Conservation (phyloP, 1,140 invertebrate genomes). For the Tribolium castaneum region DNA sequence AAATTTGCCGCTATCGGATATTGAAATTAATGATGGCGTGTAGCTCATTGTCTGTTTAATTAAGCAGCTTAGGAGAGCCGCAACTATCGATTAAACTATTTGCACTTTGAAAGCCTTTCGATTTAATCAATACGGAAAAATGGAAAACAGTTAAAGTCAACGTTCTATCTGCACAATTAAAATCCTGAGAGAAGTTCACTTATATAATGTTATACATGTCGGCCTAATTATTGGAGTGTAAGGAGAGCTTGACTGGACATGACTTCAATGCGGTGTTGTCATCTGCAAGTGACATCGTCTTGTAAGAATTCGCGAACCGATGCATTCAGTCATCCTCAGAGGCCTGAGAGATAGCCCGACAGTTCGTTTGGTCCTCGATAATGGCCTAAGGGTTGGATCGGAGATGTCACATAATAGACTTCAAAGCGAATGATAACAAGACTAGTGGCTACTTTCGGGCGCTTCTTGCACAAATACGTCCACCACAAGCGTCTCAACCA, state of each 20-base stretch:
- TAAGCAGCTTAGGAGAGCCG: slow-evolving; percentile 30
- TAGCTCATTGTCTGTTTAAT: slow-evolving; percentile 34
- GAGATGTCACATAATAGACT: slow-evolving; percentile 28
- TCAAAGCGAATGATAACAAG: slow-evolving; percentile 21
- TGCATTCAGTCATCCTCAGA: slow-evolving; percentile 54
- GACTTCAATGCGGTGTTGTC: slow-evolving; percentile 52
- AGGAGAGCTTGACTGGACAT: slow-evolving; percentile 45
- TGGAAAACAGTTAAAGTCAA: slow-evolving; percentile 40
- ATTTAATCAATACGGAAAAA: slow-evolving; percentile 36
- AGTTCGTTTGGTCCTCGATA: slow-evolving; percentile 45
- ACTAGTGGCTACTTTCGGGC: slow-evolving; percentile 9
- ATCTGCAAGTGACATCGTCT: slow-evolving; percentile 47
- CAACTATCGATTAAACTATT: slow-evolving; percentile 37
- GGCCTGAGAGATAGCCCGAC: slow-evolving; percentile 36
- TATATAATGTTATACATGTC: slow-evolving; percentile 41
- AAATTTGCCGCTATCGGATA: background rate
- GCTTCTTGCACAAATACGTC: background rate
- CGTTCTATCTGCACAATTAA: slow-evolving; percentile 12
- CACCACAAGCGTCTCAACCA: background rate
- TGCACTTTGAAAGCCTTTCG: slow-evolving; percentile 19
- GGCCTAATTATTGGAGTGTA: slow-evolving; percentile 50
- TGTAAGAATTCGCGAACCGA: slow-evolving; percentile 54
- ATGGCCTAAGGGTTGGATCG: slow-evolving; percentile 42
- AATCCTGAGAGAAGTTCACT: background rate
- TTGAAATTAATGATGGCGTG: background rate